Evolutionary conservation across 2,888 invertebrate genomes (phyloP).

Genomic region (Ecdyonurus torrentis): DNA sequence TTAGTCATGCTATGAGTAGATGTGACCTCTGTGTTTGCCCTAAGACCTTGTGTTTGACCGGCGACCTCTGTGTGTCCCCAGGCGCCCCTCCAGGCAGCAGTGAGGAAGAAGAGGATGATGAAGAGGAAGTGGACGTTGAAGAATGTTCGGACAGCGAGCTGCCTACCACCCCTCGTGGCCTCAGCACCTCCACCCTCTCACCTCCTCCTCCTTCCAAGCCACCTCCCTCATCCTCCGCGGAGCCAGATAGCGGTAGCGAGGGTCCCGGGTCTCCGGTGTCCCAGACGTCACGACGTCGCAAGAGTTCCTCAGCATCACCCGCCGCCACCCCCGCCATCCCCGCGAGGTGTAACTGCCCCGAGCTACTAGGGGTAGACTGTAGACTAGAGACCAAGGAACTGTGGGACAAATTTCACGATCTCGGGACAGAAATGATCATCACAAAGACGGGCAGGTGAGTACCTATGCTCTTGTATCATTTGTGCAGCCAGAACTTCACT

Average conservation of each 20-base stretch:
- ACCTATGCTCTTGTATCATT: no score
- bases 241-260: not conserved
- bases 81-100: not conserved
- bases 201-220: not conserved
- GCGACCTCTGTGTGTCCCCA: not conserved
- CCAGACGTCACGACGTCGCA: not conserved
- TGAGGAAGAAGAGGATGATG: not conserved
- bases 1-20: no score
- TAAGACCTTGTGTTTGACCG: no score
- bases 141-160: not conserved
- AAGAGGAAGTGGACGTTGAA: not conserved
- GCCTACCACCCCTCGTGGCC: not conserved
- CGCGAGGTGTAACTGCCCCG: conserved; percentile 47
- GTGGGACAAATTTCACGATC: conserved; percentile 63
- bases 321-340: conserved; percentile 15
- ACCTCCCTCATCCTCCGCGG: not conserved
- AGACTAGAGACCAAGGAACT: conserved; percentile 64
- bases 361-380: conserved; percentile 45
- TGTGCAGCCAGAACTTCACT: no score
- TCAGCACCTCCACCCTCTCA: not conserved
- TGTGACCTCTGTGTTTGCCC: no score
- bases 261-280: not conserved
- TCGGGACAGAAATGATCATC: conserved; percentile 74
- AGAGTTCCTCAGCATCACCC: not conserved
- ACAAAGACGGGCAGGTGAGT: conserved; percentile 65